These are phyloP conservation scores for Sanderia malayensis DNA, from an alignment of 30 jellyfish, hydroid and myxozoan genomes.

Conservation along the genomic window DNA sequence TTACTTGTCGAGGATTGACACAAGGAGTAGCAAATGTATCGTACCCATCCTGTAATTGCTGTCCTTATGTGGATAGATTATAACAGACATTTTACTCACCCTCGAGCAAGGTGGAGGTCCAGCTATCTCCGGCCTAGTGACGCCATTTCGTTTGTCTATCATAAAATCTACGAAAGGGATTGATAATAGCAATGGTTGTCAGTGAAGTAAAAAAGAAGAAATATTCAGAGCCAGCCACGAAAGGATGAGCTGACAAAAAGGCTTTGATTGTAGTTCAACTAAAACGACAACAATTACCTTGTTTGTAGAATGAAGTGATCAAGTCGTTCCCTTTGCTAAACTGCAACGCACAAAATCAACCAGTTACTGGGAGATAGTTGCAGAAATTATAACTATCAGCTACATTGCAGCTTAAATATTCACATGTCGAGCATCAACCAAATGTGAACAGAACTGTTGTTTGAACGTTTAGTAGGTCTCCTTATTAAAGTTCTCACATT, in stretches of 20 bases:
- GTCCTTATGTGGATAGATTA: too few species aligned
- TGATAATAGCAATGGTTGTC: neutral
- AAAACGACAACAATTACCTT: neutral
- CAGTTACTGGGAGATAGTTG: too few species aligned
- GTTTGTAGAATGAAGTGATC: constrained; percentile 1
- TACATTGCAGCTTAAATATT: too few species aligned
- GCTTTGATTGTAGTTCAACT: neutral
- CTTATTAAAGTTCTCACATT: too few species aligned
- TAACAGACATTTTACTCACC: too few species aligned
- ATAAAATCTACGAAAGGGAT: constrained; percentile 10
- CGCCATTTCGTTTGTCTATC: constrained; percentile 9
- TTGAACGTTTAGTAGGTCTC: too few species aligned
- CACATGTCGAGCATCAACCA: too few species aligned
- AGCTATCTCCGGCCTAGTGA: constrained; percentile 13
- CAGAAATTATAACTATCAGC: too few species aligned
- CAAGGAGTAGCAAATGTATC: too few species aligned
- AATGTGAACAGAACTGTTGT: too few species aligned
- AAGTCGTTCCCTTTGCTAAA: neutral
- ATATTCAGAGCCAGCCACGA: neutral
- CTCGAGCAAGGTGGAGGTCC: constrained; percentile 1
- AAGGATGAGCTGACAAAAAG: neutral
- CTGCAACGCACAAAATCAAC: neutral
- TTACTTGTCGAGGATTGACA: too few species aligned
- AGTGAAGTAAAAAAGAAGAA: neutral
- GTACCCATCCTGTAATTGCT: too few species aligned